These are phyloP conservation scores for Andinoacara biseriatus DNA, from an alignment of 2,113 vertebrate genomes.

Conservation along the genomic window DNA sequence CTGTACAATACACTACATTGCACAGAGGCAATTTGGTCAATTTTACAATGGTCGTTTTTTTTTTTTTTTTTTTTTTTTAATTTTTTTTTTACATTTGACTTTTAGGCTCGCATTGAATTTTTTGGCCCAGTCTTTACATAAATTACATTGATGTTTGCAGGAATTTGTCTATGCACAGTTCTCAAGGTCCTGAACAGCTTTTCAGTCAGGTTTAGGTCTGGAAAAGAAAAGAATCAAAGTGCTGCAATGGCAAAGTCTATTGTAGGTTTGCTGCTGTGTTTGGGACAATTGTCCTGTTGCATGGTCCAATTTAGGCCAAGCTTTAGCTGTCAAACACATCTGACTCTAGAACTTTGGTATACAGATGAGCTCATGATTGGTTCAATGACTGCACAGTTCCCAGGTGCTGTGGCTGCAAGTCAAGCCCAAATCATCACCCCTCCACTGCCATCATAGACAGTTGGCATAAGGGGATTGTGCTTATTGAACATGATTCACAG, in stretches of 20 bases:
- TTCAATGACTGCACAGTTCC: not conserved
- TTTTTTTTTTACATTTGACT: too few relatives aligned
- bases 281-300: not conserved
- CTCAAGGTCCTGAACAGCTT: too few relatives aligned
- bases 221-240: too few relatives aligned
- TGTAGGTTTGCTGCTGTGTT: not conserved
- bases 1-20: not conserved
- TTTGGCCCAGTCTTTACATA: too few relatives aligned
- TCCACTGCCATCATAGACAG: not conserved
- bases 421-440: not conserved
- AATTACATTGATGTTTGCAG: too few relatives aligned
- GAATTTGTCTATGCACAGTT: too few relatives aligned
- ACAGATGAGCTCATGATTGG: not conserved
- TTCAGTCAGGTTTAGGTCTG: too few relatives aligned
- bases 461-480: not conserved
- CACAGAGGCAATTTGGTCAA: not conserved
- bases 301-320: not conserved
- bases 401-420: not conserved
- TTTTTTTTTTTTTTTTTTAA: too few relatives aligned
- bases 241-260: too few relatives aligned
- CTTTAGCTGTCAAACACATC: not conserved
- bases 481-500: too few relatives aligned
- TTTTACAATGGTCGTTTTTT: too few relatives aligned
- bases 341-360: not conserved
- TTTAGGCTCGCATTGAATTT: too few relatives aligned